Evolutionary conservation across 2,113 vertebrate species (phyloP).

Genomic region (Pedetes capensis): DNA sequence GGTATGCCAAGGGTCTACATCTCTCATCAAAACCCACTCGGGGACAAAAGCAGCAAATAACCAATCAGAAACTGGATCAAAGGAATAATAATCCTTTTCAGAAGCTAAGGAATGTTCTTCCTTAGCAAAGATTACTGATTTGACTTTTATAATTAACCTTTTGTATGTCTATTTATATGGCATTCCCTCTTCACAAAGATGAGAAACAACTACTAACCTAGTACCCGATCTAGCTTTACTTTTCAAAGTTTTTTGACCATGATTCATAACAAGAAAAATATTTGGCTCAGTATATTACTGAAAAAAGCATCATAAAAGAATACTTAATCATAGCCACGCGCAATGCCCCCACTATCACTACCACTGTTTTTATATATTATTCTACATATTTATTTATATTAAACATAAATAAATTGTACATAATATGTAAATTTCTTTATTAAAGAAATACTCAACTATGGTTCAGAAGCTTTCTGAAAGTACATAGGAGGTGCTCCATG

Average conservation of each 20-base stretch:
- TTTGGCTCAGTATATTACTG: background rate
- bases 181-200: background rate
- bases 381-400: background rate
- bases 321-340: background rate
- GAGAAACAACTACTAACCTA: background rate
- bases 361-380: background rate
- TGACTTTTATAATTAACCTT: background rate
- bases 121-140: background rate
- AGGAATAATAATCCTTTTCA: background rate
- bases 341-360: background rate
- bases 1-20: background rate
- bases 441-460: background rate
- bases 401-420: background rate
- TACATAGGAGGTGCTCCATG: background rate
- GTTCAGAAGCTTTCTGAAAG: background rate
- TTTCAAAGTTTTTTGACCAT: background rate
- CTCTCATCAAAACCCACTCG: background rate
- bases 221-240: background rate
- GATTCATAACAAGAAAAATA: background rate
- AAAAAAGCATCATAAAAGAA: background rate
- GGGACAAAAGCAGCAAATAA: background rate
- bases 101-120: background rate
- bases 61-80: background rate
- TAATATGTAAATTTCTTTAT: background rate
- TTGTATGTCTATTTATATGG: background rate